Percentiles rank a stretch among this genome's conserved stretches.
These are phyloP conservation scores for Diachasmimorpha longicaudata DNA, from an alignment of 1,140 invertebrate species.

Conservation along the genomic window DNA sequence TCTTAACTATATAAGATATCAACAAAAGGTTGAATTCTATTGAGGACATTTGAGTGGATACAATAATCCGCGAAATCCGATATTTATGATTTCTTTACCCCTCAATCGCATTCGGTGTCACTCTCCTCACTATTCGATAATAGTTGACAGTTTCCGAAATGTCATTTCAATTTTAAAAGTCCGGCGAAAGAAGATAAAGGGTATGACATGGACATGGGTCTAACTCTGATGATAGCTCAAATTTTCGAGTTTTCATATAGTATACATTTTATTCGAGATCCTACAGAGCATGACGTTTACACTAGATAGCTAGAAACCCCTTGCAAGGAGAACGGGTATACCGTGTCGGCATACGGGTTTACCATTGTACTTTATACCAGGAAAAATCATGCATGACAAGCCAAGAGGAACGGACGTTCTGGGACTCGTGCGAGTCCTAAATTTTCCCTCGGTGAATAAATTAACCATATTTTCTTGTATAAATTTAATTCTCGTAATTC, in stretches of 20 bases:
- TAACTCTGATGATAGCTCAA: not conserved
- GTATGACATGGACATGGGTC: too few relatives aligned
- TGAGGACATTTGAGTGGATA: too few relatives aligned
- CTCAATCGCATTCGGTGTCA: too few relatives aligned
- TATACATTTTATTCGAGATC: not conserved
- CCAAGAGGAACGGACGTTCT: slow-evolving; percentile 45
- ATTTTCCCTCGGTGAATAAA: not conserved
- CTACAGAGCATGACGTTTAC: slow-evolving; percentile 1
- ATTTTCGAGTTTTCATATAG: not conserved
- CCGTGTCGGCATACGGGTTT: slow-evolving; percentile 15
- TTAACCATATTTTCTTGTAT: not conserved
- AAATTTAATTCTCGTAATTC: not conserved
- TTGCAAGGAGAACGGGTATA: not conserved
- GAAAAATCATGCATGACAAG: slow-evolving; percentile 49
- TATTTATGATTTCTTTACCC: too few relatives aligned
- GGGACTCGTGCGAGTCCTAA: not conserved
- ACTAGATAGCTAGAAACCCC: not conserved
- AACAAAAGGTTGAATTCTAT: too few relatives aligned
- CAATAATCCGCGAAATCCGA: too few relatives aligned
- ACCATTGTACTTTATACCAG: slow-evolving; percentile 41
- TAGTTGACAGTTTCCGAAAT: too few relatives aligned
- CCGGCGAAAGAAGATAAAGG: too few relatives aligned
- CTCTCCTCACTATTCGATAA: too few relatives aligned
- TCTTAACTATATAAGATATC: too few relatives aligned
- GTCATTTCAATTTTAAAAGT: too few relatives aligned